Conservation (phyloP, 2,113 vertebrate species). For the Myotis davidii region DNA sequence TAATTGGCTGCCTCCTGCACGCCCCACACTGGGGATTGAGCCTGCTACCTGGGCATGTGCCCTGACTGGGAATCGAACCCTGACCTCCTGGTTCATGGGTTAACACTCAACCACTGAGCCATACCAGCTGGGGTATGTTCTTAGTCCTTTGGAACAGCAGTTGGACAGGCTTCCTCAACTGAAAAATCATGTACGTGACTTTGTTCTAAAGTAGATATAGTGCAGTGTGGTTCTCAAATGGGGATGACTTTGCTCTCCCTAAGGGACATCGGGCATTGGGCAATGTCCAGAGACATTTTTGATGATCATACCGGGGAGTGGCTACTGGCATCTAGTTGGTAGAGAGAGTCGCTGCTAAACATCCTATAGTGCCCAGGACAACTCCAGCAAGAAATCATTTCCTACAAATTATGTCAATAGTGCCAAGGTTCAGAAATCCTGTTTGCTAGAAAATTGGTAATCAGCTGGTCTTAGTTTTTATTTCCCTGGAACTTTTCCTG, state of each 20-base stretch:
- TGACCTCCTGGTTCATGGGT: too few relatives aligned
- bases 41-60: too few relatives aligned
- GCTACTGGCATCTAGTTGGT: background rate
- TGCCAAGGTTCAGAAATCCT: background rate
- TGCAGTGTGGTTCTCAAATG: background rate
- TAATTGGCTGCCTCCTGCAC: too few relatives aligned
- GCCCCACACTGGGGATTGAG: too few relatives aligned
- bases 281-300: background rate
- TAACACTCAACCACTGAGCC: too few relatives aligned
- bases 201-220: background rate
- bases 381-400: background rate
- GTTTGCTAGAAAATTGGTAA: background rate
- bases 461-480: background rate
- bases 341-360: background rate
- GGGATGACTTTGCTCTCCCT: background rate
- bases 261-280: background rate
- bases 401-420: background rate
- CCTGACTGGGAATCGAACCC: too few relatives aligned
- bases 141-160: background rate
- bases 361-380: too few relatives aligned
- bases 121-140: too few relatives aligned
- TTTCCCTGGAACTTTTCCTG: background rate
- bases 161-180: background rate
- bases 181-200: background rate
- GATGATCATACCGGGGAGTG: background rate